Evolutionary conservation across 2,888 invertebrate genomes (phyloP), one percentile per base, ranked within the genome.

Genomic region (Epinotia nisella): DNA sequence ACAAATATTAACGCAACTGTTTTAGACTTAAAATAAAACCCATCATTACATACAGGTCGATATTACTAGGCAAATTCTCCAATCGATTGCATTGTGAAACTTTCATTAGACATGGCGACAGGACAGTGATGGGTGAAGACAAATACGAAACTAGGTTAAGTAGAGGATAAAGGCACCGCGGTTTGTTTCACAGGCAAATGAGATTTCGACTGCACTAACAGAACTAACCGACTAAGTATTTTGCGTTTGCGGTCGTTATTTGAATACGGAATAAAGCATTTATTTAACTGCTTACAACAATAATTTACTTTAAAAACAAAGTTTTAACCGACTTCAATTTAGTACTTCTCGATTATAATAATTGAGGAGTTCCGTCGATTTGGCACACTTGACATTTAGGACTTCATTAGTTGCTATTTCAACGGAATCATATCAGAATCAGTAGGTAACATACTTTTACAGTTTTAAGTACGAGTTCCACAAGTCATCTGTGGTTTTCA

Each of bases 51-150:
- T 15, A 29, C 59, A 35, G 29, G 17, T 59, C 59, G 39, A 59
- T 59, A 19, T 17, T 17, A 9, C 45, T 7, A 24, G 35, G 55
- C 29, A 41, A 55, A 15, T 64, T 56, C 60, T 45, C n/a, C 66
- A 17, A 66, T 60, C 71, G 71, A 66, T 71, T 59, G 59, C 66
- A 53, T 35, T 35, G 7, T 68, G 70, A 62, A 70, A 70, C 49
- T 21, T 64, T 62, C 35, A 70, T 62, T 62, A 70, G 29, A 45
- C 45, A 64, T 45, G 45, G 56, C 49, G 62, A 49, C 45, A 35
- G 62, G 62, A 49, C 70, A 41, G 55, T 65, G 61, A 15, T 9
- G n/a, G 39, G 17, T 55, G 49, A 19, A 55, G 29, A 19, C 15
- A 56, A 55, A 61, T 56, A 56, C 29, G 41, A 21, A 70, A 61